Base-by-base conservation (phyloP, 2,797 vertebrate genomes). In the Naso thynnoides region DNA sequence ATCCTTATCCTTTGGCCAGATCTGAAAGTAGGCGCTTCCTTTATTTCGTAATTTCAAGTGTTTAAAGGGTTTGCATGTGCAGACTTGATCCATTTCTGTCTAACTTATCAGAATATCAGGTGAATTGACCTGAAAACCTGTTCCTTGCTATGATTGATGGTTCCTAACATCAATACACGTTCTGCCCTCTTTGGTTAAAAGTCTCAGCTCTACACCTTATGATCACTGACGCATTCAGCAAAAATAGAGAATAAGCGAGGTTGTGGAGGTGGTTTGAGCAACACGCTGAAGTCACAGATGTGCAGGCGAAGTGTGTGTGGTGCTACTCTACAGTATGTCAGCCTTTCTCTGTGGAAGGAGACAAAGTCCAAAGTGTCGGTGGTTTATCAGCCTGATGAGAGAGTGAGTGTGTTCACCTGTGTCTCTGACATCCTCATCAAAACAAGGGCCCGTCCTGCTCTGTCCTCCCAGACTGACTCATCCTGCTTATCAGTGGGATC, bases 401-500 rank as follows among this genome's bases (percentile, higher is more conserved):
- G 50, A 59, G 64, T 58, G 26, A 15, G 7, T 67, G 29, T 39
- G 15, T 57, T 85, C 80, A 76, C 79, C 86, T 87, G 39, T n/a
- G 52, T 54, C 82, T 76, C 73, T 82, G 56, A 39, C 6, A 36
- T 67, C 61, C 78, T 81, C 68, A 36, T 90, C 88, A 87, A 78
- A 90, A 88, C 85, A 82, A 87, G 66, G 49, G 50, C 55, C 71
- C 0, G 58, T 76, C 65, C 66, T 9, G 4, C 74, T 21, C 53
- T 26, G 61, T 56, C 86, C 82, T 85, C 84, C 86, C 85, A 84
- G 77, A 41, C 84, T 38, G 59, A 50, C 77, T 84, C 86, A 84
- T 86, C 86, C 87, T 86, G 64, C 90, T 93, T 91, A 90, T 86
- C 85, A 76, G 76, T 82, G 83, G 91, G 88, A 89, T 91, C 89